Base-by-base conservation (phyloP, 2,888 invertebrate genomes). In the Lobophora halterata region DNA sequence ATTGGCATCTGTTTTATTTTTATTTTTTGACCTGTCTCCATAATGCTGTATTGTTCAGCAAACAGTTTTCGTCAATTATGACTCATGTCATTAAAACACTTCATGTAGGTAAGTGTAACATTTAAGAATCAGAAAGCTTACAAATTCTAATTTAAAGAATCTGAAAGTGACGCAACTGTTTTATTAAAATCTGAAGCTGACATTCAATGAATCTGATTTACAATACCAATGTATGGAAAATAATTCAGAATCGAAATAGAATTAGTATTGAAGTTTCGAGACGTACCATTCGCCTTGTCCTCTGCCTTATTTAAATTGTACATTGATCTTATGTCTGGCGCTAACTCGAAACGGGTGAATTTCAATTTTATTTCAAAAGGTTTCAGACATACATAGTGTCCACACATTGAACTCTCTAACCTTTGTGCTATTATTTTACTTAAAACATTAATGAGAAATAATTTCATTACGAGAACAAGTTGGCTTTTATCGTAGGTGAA, bases 321-420 rank as follows among this genome's bases (percentile, higher is more conserved):
- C 45, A 33, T 46, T 45, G 43, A 44, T 46, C 49, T 45, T 33
- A 33, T 16, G 51, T 46, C 41, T 49, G 44, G 32, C 27, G 39
- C 47, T 51, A 52, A 50, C 48, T 49, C 38, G 52, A 46, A 50
- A 46, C 40, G 42, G 53, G 49, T 48, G 49, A 52, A 58, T 52
- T 53, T 55, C 52, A 56, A 59, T 56, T 49, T 42, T 44, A 35
- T 41, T 38, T 35, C 18, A 18, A 37, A 39, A 46, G 51, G 51
- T 48, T 38, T 29, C 45, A 46, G 45, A 51, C 46, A 50, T 38
- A n/a, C n/a, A 36, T 18, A 21, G 36, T 24, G 34, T 14, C 27
- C 29, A 41, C 26, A 42, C 40, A 40, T 33, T 45, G 36, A 45
- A 40, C 32, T 32, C 23, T 25, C 17, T 26, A 38, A 36, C 25